Evolutionary conservation across 2,113 vertebrate species (phyloP).

Genomic region (Theristicus caerulescens): DNA sequence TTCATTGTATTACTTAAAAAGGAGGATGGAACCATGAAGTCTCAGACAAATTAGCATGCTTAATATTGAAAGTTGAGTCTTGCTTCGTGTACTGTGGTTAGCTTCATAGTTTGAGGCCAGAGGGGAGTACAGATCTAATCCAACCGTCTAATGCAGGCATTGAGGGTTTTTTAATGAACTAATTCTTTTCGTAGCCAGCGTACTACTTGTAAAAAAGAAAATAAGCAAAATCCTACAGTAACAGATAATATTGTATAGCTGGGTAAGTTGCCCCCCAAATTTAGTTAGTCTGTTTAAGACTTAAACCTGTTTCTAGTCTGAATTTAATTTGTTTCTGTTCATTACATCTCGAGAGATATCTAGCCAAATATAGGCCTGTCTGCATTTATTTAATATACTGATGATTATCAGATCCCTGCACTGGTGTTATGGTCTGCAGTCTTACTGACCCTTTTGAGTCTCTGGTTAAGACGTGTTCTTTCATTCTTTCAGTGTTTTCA

Average conservation of each 20-base stretch:
- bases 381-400: neutral
- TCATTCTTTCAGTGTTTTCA: neutral
- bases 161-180: neutral
- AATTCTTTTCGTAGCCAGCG: neutral
- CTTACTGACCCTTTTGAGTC: neutral
- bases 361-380: neutral
- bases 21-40: neutral
- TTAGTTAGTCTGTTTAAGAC: neutral
- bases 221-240: neutral
- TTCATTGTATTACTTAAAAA: neutral
- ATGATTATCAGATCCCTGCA: neutral
- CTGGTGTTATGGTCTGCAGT: neutral
- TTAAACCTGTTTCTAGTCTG: neutral
- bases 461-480: fast-evolving
- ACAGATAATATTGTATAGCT: neutral
- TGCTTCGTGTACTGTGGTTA: neutral
- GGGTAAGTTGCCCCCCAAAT: neutral
- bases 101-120: neutral
- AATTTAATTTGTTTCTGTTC: neutral
- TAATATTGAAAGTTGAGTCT: neutral
- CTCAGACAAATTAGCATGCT: neutral
- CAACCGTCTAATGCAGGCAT: neutral
- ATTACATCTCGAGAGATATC: neutral
- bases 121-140: neutral
- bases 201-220: neutral